A percentile compares a stretch with the other conserved stretches of the same genome.
phyloP scores from a whole-genome alignment of 2,113 vertebrate species.

The Oncorhynchus tshawytscha region DNA sequence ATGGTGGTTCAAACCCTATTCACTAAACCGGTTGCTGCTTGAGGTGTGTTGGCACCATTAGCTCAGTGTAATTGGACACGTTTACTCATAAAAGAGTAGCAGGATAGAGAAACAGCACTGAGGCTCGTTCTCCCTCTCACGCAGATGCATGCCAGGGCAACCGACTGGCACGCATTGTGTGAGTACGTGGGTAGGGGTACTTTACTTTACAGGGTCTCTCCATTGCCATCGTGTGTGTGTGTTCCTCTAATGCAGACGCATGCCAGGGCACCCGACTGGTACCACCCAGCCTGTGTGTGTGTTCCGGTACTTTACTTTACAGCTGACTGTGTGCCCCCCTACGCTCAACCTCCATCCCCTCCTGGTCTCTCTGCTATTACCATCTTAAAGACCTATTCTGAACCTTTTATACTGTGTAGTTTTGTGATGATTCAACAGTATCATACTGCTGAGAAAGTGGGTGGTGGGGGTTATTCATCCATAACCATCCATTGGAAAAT shows the following conservation, averaged over 20 bases:
- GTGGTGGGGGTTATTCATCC: slow-evolving; percentile 47
- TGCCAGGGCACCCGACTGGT: too few relatives aligned
- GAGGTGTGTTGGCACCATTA: too few relatives aligned
- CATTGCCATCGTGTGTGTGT: too few relatives aligned
- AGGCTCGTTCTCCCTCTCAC: too few relatives aligned
- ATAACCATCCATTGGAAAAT: slow-evolving; percentile 60
- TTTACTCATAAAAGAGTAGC: too few relatives aligned
- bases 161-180: slow-evolving; percentile 20
- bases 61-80: too few relatives aligned
- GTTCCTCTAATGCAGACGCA: too few relatives aligned
- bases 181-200: slow-evolving; percentile 17
- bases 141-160: slow-evolving; percentile 5
- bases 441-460: slow-evolving; percentile 42
- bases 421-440: slow-evolving; percentile 47
- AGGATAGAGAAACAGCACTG: too few relatives aligned
- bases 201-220: too few relatives aligned
- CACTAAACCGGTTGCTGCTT: too few relatives aligned
- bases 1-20: too few relatives aligned
- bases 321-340: slow-evolving; percentile 26
- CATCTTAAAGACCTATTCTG: slow-evolving; percentile 44
- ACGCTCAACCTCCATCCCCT: slow-evolving; percentile 3
- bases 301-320: slow-evolving; percentile 13
- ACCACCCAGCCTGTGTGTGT: not conserved
- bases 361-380: not conserved
- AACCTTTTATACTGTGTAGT: slow-evolving; percentile 42